These are phyloP conservation scores for Kuschelorhynchus macadamiae DNA, from an alignment of 2,888 invertebrate species.

Conservation along the genomic window DNA sequence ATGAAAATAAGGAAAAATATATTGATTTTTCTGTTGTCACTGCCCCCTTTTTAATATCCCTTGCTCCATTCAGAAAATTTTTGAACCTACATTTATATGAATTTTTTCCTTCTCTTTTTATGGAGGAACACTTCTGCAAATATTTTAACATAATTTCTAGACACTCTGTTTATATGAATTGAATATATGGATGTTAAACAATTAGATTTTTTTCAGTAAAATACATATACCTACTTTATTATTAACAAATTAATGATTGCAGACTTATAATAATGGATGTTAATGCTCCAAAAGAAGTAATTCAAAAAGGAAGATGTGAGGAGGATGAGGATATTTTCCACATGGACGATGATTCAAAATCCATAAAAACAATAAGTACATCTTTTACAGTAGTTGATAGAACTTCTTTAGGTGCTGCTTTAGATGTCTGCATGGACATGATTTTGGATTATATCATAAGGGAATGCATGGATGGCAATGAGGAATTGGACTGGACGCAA, in stretches of 20 bases:
- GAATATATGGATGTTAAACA: no score
- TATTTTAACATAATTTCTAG: no score
- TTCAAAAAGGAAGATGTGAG: conserved; percentile 64
- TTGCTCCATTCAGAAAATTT: no score
- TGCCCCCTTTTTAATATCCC: no score
- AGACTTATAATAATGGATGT: conserved; percentile 85
- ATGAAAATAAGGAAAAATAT: no score
- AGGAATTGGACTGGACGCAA: conserved; percentile 71
- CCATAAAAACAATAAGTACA: conserved; percentile 59
- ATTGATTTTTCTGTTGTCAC: no score
- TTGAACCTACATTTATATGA: no score
- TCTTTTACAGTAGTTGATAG: conserved; percentile 61
- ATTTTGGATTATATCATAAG: conserved; percentile 79
- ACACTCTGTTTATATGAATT: no score
- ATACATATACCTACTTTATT: conserved; percentile 9
- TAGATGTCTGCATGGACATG: conserved; percentile 85
- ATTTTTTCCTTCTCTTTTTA: no score
- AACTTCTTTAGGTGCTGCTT: conserved; percentile 71
- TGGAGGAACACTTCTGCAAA: no score
- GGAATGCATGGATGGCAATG: conserved; percentile 69
- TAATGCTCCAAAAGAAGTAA: conserved; percentile 74
- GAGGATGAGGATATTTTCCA: conserved; percentile 69
- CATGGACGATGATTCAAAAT: conserved; percentile 73
- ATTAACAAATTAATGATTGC: conserved; percentile 45
- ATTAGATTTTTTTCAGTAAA: conserved; percentile 13